These are phyloP conservation scores for Stomatorhinus walkeri DNA, from an alignment of 2,797 vertebrate species.

Conservation along the genomic window DNA sequence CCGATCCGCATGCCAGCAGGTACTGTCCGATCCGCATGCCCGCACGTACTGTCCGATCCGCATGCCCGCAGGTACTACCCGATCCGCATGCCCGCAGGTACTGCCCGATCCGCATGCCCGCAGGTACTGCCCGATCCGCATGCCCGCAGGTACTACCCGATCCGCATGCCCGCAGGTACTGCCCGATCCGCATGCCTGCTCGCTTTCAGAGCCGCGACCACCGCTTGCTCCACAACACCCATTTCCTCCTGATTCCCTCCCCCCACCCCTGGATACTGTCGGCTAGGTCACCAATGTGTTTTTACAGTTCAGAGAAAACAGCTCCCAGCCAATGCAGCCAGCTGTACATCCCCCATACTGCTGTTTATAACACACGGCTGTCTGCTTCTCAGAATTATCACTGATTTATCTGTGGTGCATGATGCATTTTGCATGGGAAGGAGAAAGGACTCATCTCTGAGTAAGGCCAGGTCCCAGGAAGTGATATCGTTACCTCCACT, in stretches of 20 bases:
- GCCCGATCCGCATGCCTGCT: background rate
- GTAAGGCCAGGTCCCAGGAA: background rate
- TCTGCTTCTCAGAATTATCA: background rate
- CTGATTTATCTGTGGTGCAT: background rate
- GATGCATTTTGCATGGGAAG: background rate
- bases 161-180: background rate
- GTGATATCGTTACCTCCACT: background rate
- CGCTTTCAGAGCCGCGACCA: background rate
- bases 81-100: background rate
- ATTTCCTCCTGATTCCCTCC: background rate
- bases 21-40: background rate
- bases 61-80: background rate
- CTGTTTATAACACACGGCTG: background rate
- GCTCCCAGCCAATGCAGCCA: background rate
- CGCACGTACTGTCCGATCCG: background rate
- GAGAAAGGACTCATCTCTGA: background rate
- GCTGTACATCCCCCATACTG: background rate
- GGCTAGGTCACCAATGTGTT: background rate
- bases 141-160: background rate
- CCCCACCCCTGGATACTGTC: background rate
- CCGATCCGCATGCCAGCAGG: no score
- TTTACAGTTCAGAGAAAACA: background rate
- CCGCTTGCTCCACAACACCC: background rate
- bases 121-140: background rate
- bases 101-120: no score